These are phyloP conservation scores for Drosophila emarginata DNA, from an alignment of 2,888 invertebrate genomes.

Conservation along the genomic window DNA sequence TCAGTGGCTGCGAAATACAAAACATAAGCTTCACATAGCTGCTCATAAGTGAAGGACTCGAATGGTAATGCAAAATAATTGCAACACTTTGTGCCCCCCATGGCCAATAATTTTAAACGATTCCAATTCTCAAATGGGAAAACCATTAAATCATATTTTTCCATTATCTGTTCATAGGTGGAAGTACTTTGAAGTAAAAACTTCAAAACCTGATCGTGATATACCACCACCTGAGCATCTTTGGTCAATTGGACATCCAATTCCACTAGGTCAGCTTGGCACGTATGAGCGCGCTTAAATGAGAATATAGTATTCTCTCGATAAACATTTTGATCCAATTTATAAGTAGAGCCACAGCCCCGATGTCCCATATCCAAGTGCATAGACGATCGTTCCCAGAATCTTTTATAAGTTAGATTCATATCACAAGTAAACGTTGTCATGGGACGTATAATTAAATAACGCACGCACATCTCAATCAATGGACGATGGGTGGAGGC, in stretches of 20 bases:
- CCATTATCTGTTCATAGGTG: constrained; percentile 85
- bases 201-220: constrained; percentile 97
- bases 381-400: constrained; percentile 91
- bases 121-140: constrained; percentile 96
- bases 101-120: constrained; percentile 91
- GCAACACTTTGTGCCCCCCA: constrained; percentile 80
- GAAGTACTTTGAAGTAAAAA: constrained; percentile 89
- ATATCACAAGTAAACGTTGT: constrained; percentile 35
- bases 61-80: constrained; percentile 46
- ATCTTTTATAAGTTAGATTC: constrained; percentile 87
- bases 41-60: constrained; percentile 89
- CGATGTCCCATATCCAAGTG: constrained; percentile 96
- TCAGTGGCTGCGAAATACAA: constrained; percentile 85
- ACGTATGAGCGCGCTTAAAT: constrained; percentile 91
- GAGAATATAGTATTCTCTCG: constrained; percentile 97
- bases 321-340: constrained; percentile 86
- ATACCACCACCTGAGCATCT: constrained; percentile 94
- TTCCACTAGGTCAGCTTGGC: constrained; percentile 97
- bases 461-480: constrained; percentile 87
- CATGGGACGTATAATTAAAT: constrained; percentile 82
- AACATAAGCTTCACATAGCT: constrained; percentile 87
- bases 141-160: constrained; percentile 90
- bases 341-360: constrained; percentile 95
- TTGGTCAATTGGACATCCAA: constrained; percentile 98
- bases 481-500: constrained; percentile 93